Evolutionary conservation across 2,113 vertebrate genomes (phyloP).

Genomic region (Apodemus sylvaticus): DNA sequence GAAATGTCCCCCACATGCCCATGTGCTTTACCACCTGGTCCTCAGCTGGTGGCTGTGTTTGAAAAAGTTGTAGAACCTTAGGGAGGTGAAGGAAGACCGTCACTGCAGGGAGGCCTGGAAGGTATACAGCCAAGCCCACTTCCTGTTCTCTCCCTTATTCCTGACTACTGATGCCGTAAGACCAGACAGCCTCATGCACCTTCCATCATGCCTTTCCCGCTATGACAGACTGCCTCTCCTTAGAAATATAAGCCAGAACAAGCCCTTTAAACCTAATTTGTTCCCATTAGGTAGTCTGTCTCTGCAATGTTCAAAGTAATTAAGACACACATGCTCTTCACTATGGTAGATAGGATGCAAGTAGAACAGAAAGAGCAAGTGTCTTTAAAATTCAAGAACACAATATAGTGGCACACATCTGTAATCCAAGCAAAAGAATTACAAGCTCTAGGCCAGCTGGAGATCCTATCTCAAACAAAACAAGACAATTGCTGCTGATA

Average conservation of each 20-base stretch:
- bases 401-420: neutral
- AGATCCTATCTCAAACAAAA: neutral
- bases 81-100: neutral
- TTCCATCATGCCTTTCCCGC: neutral
- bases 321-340: neutral
- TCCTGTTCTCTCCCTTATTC: neutral
- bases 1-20: neutral
- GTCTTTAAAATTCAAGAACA: neutral
- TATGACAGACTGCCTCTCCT: neutral
- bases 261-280: neutral
- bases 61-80: neutral
- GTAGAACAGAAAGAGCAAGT: neutral
- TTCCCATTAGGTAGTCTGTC: neutral
- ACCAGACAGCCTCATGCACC: neutral
- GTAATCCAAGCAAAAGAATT: neutral
- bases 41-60: neutral
- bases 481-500: neutral
- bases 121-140: neutral
- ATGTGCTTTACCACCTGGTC: neutral
- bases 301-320: neutral
- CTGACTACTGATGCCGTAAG: neutral
- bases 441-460: neutral
- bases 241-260: neutral
- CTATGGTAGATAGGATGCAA: neutral
- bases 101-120: neutral